phyloP scores from a whole-genome alignment of 2,888 invertebrate species.

The Nycteola revayana region DNA sequence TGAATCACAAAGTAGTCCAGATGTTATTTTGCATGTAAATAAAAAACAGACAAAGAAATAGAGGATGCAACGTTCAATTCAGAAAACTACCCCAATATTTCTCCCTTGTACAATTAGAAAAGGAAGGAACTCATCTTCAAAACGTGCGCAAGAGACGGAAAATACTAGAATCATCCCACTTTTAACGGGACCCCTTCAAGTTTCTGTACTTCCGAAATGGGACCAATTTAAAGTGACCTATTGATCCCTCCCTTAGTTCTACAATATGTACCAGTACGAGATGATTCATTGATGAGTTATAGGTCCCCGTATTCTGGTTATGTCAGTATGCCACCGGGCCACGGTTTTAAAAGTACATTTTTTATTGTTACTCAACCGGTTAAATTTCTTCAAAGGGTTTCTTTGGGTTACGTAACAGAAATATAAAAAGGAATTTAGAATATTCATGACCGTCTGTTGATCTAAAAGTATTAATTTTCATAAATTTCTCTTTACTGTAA shows the following conservation, averaged over 20 bases:
- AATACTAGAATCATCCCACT: conserved; percentile 20
- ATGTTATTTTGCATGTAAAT: conserved; percentile 51
- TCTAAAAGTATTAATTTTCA: no score
- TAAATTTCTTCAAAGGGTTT: conserved; percentile 17
- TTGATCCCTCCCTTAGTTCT: conserved; percentile 33
- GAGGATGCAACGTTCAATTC: conserved; percentile 52
- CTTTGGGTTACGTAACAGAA: no score
- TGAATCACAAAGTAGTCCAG: conserved; percentile 29
- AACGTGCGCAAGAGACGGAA: conserved; percentile 41
- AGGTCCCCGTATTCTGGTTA: conserved; percentile 38
- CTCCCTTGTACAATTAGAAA: conserved; percentile 53
- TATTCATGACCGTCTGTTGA: no score
- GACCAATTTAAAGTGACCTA: conserved; percentile 49
- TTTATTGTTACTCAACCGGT: conserved; percentile 27
- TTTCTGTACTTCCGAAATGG: conserved; percentile 63
- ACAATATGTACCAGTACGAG: conserved; percentile 21
- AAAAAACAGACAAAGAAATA: conserved; percentile 40
- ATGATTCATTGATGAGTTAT: conserved; percentile 35
- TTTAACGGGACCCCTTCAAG: conserved; percentile 61
- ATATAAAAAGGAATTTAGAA: no score
- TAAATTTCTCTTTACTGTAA: no score
- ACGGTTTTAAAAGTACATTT: conserved; percentile 24
- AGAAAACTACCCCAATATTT: conserved; percentile 46
- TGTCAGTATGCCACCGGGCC: conserved; percentile 65
- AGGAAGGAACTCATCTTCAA: conserved; percentile 28